Evolutionary conservation across 35 echinoderm and acorn worm species (phyloP).

Genomic region (Apostichopus japonicus): DNA sequence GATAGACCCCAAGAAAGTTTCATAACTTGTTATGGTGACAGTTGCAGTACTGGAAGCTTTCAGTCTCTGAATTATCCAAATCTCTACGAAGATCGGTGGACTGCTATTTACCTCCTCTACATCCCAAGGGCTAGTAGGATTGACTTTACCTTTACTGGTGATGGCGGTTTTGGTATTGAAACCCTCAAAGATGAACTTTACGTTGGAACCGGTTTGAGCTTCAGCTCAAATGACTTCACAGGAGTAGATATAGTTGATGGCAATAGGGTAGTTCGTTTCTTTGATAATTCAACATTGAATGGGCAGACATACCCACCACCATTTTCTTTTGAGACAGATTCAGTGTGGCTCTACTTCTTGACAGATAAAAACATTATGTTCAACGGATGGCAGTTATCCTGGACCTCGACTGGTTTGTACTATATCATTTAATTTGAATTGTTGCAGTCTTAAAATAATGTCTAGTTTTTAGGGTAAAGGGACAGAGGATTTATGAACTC

Average conservation of each 20-base stretch:
- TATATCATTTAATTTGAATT: not conserved
- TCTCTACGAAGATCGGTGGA: conserved; percentile 30
- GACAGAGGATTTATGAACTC: too few species aligned
- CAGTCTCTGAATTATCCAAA: conserved; percentile 59
- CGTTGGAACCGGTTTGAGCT: conserved; percentile 57
- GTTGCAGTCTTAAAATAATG: too few species aligned
- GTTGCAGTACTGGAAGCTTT: conserved; percentile 44
- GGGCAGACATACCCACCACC: not conserved
- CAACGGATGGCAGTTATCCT: conserved; percentile 44
- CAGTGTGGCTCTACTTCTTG: conserved; percentile 66
- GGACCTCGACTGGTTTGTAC: conserved; percentile 46
- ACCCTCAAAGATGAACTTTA: conserved; percentile 75
- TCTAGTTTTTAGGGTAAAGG: too few species aligned
- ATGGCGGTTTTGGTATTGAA: conserved; percentile 62
- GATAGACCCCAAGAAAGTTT: not conserved
- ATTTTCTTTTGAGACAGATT: conserved; percentile 28
- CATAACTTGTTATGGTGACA: conserved; percentile 60
- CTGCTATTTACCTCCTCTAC: conserved; percentile 64
- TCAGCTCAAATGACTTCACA: not conserved
- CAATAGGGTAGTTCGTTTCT: conserved; percentile 7
- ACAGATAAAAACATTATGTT: conserved; percentile 63
- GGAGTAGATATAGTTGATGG: not conserved
- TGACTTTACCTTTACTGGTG: conserved; percentile 52
- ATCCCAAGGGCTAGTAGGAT: conserved; percentile 60
- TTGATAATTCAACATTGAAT: conserved; percentile 35